Base-by-base conservation (phyloP, 2,797 vertebrate species). In the Moxostoma hubbsi region DNA sequence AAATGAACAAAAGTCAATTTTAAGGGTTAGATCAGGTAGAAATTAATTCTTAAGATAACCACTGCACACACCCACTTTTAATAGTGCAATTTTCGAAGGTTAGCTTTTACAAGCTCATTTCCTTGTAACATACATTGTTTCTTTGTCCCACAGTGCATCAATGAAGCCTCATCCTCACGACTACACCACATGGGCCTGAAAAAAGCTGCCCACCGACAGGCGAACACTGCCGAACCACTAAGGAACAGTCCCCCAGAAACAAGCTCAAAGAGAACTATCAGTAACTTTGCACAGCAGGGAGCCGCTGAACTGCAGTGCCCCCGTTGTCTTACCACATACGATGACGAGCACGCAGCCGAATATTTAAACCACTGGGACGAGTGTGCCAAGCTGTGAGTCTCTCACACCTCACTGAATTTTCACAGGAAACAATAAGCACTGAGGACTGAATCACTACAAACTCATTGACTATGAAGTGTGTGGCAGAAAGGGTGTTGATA, bases 261-360 rank as follows among this genome's bases (percentile, higher is more conserved):
- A 5, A 86, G 83, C 4, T 16, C 0, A 0, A 84, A 89, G 51
- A 90, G 87, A 73, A 82, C 80, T 1, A 72, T 71, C 4, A 63
- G 69, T 1, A 84, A 84, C 7, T n/a, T 87, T 11, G 83, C 85
- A 3, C 81, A 81, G 65, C 85, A 86, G 4, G 92, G 86, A 0
- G 87, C 92, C 68, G 94, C 94, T 0, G 94, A 96, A 72, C 90
- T 98, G 0, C 93, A 95, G 91, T 99, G 97, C 68, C 97, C 97
- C 0, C 92, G 89, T 0, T 99, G 97, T 84, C 87, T 94, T 71
- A 91, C 85, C 82, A 89, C 86, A 59, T 98, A 96, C 81, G 87
- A 88, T 0, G 96, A 97, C 8, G 91, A 92, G 18, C 91, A 94
- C 7, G 79, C 93, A 0, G 90, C 90, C 5, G 96, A 95, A 85